These are phyloP conservation scores for Arctopsyche grandis DNA, from an alignment of 1,140 invertebrate genomes.

Conservation along the genomic window DNA sequence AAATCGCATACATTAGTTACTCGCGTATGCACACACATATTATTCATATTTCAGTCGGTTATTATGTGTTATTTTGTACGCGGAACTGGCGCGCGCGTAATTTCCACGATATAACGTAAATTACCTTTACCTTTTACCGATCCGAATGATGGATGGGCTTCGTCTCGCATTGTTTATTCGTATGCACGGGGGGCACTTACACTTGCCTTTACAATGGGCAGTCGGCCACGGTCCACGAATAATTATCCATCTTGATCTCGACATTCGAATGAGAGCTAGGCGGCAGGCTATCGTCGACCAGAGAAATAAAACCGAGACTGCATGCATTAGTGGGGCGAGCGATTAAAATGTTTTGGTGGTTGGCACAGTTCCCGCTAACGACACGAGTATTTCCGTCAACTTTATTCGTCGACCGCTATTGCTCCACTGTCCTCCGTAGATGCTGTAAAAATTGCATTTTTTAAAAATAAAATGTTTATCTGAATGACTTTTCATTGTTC, in stretches of 20 bases:
- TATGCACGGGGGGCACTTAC: background rate
- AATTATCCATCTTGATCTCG: conserved; percentile 2
- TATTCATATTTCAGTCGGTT: conserved; percentile 12
- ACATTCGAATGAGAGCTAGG: background rate
- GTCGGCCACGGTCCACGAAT: background rate
- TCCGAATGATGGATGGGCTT: background rate
- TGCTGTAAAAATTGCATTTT: background rate
- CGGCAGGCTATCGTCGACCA: background rate
- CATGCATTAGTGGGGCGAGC: conserved; percentile 8
- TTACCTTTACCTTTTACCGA: conserved; percentile 13
- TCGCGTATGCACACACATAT: background rate
- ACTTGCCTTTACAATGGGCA: background rate
- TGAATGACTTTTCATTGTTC: too few relatives aligned
- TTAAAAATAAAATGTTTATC: too few relatives aligned
- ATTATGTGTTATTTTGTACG: conserved; percentile 22
- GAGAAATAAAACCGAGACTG: background rate
- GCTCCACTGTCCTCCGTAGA: background rate
- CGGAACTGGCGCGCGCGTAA: conserved; percentile 10
- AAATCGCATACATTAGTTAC: conserved; percentile 8
- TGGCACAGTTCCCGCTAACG: conserved; percentile 38
- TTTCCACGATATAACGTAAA: conserved; percentile 26
- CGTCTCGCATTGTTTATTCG: background rate
- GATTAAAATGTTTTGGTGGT: background rate
- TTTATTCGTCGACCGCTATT: conserved; percentile 7
- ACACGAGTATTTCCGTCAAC: conserved; percentile 37